Evolutionary conservation across 2,888 invertebrate species (phyloP), one percentile per base, ranked within the genome.

Genomic region (Noctua janthina): DNA sequence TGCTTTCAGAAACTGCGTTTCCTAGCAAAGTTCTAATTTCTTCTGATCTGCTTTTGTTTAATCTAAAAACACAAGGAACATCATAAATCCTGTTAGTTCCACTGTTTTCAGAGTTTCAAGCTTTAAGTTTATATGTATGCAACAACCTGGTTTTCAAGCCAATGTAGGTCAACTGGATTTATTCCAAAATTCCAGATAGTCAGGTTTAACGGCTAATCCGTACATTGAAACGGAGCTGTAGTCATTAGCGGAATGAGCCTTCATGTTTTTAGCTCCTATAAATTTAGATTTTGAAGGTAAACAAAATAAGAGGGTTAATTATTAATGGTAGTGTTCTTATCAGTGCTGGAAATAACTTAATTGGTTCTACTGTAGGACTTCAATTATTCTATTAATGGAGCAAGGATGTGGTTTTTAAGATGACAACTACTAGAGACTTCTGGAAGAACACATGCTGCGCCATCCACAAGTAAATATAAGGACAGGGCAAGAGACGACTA

Each of bases 91-190:
- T 23, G 7, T 23, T 8, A 23, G 51, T 43, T 15, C 35, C 15
- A 35, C 72, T 84, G 68, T 74, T 84, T 84, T 43, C 29, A 13
- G 39, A 68, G 43, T 73, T 64, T 29, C 64, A 64, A 69, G 68
- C 29, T 76, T 78, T 43, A 74, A 75, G 64, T 80, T 71, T 1
- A 64, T 79, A 76, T 76, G 76, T 75, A 76, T 78, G 76, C 78
- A 85, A 85, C 79, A 79, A 74, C 76, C 70, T 69, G 76, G 70
- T 81, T 84, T 74, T 72, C 64, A 68, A 29, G 59, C 70, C 78
- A 54, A 89, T 88, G 68, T 86, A 82, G 90, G 91, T 90, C 89
- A 91, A 87, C 88, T 91, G 88, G 91, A 91, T 91, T 91, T 90
- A 90, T 90, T 90, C 92, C 91, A 87, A 87, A 90, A 85, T 84